Conservation (phyloP, 2,797 vertebrate species). For the Telmatherina bonti region DNA sequence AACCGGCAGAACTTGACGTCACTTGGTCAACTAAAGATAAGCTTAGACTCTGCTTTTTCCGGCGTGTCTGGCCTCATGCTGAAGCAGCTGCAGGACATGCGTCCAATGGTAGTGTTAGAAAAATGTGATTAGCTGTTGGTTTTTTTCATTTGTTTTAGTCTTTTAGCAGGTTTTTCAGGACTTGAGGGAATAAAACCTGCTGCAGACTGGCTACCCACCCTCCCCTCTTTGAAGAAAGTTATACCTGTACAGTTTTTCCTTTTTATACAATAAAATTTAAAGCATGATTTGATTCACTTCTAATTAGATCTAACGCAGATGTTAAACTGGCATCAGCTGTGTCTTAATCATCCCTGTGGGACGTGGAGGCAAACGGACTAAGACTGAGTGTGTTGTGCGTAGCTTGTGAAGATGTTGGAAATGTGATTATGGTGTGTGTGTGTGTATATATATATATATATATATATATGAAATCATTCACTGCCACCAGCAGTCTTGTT, state of each 20-base stretch:
- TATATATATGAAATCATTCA: conserved; percentile 90
- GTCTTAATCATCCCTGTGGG: conserved; percentile 91
- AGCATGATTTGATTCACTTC: conserved; percentile 83
- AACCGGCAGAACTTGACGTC: conserved; percentile 89
- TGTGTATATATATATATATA: conserved; percentile 91
- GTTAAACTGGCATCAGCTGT: conserved; percentile 67
- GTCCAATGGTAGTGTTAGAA: conserved; percentile 88
- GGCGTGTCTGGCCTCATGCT: conserved; percentile 84
- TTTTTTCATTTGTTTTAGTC: conserved; percentile 15
- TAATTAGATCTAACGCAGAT: neutral
- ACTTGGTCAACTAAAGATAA: conserved; percentile 88
- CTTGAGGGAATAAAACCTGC: conserved; percentile 60
- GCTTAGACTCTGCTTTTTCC: conserved; percentile 87
- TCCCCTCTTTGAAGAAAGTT: conserved; percentile 30
- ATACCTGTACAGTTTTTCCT: conserved; percentile 46
- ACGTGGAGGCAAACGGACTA: conserved; percentile 82
- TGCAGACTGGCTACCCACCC: conserved; percentile 59
- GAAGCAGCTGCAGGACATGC: conserved; percentile 96
- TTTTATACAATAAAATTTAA: conserved; percentile 63
- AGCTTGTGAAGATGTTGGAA: conserved; percentile 91
- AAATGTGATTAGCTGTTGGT: conserved; percentile 58
- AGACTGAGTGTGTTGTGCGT: conserved; percentile 84
- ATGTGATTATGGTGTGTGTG: conserved; percentile 42
- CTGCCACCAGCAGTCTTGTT: conserved; percentile 95
- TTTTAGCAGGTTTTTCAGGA: conserved; percentile 71